Conservation (phyloP, 2,113 vertebrate genomes). For the Cryptotis parvus region DNA sequence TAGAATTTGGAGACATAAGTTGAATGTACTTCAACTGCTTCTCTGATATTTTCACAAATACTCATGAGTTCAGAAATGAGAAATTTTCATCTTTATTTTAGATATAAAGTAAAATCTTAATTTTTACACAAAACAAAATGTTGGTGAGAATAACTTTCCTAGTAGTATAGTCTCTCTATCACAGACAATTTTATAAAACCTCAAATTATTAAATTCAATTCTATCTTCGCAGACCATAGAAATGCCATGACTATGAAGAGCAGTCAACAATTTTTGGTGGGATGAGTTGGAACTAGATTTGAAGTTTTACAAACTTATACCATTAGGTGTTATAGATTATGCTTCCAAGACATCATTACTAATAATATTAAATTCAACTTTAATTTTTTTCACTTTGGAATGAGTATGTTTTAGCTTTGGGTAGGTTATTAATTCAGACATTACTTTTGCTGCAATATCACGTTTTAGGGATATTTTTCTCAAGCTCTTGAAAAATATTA, state of each 20-base stretch:
- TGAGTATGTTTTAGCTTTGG: constrained; percentile 33
- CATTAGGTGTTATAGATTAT: constrained; percentile 45
- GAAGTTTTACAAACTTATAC: background rate
- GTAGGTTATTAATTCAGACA: constrained; percentile 60
- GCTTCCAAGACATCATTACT: constrained; percentile 16
- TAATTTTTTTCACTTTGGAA: constrained; percentile 43
- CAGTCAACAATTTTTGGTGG: constrained; percentile 8
- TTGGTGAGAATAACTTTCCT: background rate
- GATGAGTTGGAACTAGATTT: background rate
- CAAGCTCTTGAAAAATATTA: constrained; percentile 1
- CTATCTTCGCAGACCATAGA: background rate
- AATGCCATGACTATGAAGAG: background rate
- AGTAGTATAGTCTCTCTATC: background rate
- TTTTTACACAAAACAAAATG: too few relatives aligned
- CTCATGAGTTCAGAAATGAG: background rate
- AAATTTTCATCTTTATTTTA: constrained; percentile 16
- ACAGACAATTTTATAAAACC: constrained; percentile 1
- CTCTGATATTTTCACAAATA: background rate
- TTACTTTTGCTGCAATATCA: constrained; percentile 37
- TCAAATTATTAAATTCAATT: constrained; percentile 21
- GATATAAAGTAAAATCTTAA: background rate
- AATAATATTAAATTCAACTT: constrained; percentile 52
- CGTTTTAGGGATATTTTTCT: background rate
- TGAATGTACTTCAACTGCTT: background rate
- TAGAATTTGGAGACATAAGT: background rate